Conservation (phyloP, 2,113 vertebrate genomes). For the Phalacrocorax brasilianus region DNA sequence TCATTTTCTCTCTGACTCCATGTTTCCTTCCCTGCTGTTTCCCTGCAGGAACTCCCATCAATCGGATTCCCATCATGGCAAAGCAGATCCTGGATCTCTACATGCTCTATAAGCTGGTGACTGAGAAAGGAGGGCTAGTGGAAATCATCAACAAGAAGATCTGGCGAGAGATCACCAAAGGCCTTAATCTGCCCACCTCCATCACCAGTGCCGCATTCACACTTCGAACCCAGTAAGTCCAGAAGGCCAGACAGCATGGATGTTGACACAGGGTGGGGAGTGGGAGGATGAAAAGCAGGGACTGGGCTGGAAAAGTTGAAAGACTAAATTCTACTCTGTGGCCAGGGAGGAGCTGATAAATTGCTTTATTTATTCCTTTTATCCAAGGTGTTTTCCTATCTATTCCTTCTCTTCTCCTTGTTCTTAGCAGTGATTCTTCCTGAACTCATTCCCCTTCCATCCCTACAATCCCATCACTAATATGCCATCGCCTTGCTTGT, state of each 20-base stretch:
- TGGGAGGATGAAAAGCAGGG: neutral
- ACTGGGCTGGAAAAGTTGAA: neutral
- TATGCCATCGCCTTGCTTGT: no score
- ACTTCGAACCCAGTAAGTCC: conserved; percentile 91
- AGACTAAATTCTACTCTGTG: neutral
- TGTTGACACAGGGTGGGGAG: rapidly evolving
- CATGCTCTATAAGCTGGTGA: conserved; percentile 95
- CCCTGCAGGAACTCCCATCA: conserved; percentile 91
- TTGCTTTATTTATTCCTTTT: neutral
- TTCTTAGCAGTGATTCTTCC: neutral
- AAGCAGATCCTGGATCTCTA: conserved; percentile 97
- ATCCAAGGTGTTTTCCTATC: neutral
- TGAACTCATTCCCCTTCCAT: neutral
- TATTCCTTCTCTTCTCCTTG: neutral
- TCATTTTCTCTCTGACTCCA: neutral
- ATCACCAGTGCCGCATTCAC: conserved; percentile 98
- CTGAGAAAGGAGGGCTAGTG: conserved; percentile 95
- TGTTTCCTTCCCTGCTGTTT: neutral
- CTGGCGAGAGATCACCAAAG: conserved; percentile 98
- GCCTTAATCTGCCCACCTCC: conserved; percentile 94
- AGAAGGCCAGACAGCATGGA: rapidly evolving
- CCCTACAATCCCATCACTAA: neutral
- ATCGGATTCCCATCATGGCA: conserved; percentile 98
- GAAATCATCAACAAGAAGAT: conserved; percentile 99
- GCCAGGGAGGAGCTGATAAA: neutral